Conservation (phyloP, 2,888 invertebrate genomes). For the Melipona bicolor region DNA sequence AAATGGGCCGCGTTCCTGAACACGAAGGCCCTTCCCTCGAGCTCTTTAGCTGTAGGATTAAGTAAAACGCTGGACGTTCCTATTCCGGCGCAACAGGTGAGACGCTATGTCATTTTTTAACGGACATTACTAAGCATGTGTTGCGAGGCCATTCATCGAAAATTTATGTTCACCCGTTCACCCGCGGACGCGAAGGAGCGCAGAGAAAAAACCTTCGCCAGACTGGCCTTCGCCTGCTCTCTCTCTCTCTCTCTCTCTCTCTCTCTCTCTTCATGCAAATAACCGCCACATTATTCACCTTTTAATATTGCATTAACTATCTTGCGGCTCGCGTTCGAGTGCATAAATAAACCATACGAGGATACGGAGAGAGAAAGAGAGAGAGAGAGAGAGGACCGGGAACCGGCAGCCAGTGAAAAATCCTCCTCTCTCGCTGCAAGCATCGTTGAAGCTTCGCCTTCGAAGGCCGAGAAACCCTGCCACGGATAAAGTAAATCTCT, state of each 20-base stretch:
- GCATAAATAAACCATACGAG: constrained; percentile 17
- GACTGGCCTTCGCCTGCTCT: too few relatives aligned
- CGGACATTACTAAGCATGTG: constrained; percentile 64
- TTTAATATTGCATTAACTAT: constrained; percentile 47
- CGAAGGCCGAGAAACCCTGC: neutral
- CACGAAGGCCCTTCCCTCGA: constrained; percentile 63
- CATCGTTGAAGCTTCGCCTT: neutral
- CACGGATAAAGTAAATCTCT: constrained; percentile 25
- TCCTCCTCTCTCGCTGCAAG: neutral
- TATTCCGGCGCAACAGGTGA: constrained; percentile 77
- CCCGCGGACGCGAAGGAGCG: neutral
- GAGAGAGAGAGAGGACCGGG: neutral
- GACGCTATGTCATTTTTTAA: constrained; percentile 75
- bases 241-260: neutral
- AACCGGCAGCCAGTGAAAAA: neutral
- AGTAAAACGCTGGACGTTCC: constrained; percentile 73
- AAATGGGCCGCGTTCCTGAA: constrained; percentile 64
- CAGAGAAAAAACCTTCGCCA: constrained; percentile 5
- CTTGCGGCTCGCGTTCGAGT: neutral
- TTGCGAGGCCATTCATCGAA: constrained; percentile 59
- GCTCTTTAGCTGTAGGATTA: constrained; percentile 72
- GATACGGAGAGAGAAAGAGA: neutral
- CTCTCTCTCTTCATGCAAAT: constrained; percentile 23
- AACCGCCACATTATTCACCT: constrained; percentile 33
- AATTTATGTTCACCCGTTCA: constrained; percentile 55